These are phyloP conservation scores for Lepidochrysops patricia DNA, from an alignment of 2,888 invertebrate genomes.

Conservation along the genomic window DNA sequence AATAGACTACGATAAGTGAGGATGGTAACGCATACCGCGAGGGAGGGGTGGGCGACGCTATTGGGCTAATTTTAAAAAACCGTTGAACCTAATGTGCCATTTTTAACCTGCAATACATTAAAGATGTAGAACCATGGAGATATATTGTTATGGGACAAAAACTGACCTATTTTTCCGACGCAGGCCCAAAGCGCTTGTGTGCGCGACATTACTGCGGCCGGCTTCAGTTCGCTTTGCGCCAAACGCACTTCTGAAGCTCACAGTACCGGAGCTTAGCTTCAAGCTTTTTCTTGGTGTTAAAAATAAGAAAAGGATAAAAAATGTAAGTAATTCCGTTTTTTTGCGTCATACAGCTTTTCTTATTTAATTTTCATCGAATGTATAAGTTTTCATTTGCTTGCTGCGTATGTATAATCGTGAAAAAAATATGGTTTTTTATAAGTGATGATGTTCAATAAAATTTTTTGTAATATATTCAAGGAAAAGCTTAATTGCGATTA, in stretches of 20 bases:
- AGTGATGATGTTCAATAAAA: too few species aligned
- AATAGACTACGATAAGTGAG: too few species aligned
- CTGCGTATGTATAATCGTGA: too few species aligned
- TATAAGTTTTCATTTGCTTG: not conserved
- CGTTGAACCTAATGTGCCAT: not conserved
- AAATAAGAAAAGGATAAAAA: conserved; percentile 13
- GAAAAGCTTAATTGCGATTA: too few species aligned
- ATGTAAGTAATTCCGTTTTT: conserved; percentile 24
- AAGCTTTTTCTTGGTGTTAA: conserved; percentile 15
- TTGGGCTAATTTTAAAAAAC: too few species aligned
- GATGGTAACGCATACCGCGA: too few species aligned
- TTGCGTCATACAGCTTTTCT: not conserved
- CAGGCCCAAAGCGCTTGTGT: conserved; percentile 39
- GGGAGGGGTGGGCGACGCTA: too few species aligned
- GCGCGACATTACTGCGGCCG: conserved; percentile 62
- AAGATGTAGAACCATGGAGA: not conserved
- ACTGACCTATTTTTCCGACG: conserved; percentile 22
- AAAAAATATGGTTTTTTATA: too few species aligned
- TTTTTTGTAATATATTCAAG: too few species aligned
- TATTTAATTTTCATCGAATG: not conserved
- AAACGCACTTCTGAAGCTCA: conserved; percentile 43
- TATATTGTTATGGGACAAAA: conserved; percentile 11
- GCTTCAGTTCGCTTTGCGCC: conserved; percentile 57
- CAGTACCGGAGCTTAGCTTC: conserved; percentile 30
- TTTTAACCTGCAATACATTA: not conserved